phyloP scores from a whole-genome alignment of 1,140 invertebrate genomes.

The Pentalonia nigronervosa region DNA sequence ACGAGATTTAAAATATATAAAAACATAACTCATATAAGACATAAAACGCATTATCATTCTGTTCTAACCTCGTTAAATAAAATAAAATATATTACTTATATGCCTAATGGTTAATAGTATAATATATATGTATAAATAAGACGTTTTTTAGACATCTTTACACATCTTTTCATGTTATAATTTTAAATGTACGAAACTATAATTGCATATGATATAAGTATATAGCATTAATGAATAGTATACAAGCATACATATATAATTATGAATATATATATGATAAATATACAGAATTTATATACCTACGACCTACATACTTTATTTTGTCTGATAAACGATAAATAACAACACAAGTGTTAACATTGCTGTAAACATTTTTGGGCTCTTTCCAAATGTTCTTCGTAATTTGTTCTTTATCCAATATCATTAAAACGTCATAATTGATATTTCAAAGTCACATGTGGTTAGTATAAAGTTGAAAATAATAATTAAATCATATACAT shows the following conservation, averaged over 20 bases:
- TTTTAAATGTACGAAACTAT: constrained; percentile 11
- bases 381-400: not conserved
- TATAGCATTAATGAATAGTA: not conserved
- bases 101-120: not conserved
- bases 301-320: not conserved
- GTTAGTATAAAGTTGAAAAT: constrained; percentile 11
- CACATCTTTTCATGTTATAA: constrained; percentile 6
- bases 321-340: not conserved
- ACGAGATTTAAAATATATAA: constrained; percentile 10
- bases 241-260: not conserved
- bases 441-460: constrained; percentile 45
- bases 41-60: not conserved
- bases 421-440: constrained; percentile 48
- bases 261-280: not conserved
- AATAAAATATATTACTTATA: not conserved
- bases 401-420: constrained; percentile 53
- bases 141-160: not conserved
- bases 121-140: not conserved
- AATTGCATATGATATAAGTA: not conserved
- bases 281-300: not conserved
- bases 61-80: not conserved
- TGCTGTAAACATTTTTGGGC: not conserved
- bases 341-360: constrained; percentile 4
- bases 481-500: not conserved
- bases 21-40: constrained; percentile 16